Evolutionary conservation across 2,888 invertebrate species (phyloP).

Genomic region (Ischnus inquisitorius): DNA sequence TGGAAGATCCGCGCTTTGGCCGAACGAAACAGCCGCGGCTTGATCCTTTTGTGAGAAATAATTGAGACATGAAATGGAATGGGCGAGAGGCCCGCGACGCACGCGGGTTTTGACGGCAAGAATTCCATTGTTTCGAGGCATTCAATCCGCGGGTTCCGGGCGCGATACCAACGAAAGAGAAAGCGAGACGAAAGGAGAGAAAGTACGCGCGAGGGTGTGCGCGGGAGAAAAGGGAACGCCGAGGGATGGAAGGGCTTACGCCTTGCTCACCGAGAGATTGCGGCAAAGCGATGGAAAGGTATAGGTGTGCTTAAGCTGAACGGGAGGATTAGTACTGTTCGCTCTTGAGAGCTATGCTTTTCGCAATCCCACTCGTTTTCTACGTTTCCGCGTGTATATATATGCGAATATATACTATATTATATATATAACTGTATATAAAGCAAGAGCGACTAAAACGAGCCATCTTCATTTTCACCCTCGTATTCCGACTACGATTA

Average conservation of each 20-base stretch:
- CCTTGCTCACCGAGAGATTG: slow-evolving; percentile 68
- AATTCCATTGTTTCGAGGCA: slow-evolving; percentile 82
- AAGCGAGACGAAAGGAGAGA: slow-evolving; percentile 42
- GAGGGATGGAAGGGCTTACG: slow-evolving; percentile 73
- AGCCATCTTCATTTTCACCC: slow-evolving; percentile 23
- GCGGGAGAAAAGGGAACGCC: slow-evolving; percentile 43
- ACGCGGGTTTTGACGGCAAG: slow-evolving; percentile 78
- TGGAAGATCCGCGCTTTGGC: slow-evolving; percentile 45
- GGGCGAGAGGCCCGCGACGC: slow-evolving; percentile 73
- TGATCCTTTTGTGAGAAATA: slow-evolving; percentile 82
- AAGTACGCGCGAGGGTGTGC: slow-evolving; percentile 37
- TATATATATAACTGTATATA: no score
- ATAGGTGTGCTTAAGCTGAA: slow-evolving; percentile 79
- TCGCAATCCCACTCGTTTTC: slow-evolving; percentile 32
- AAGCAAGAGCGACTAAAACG: slow-evolving; percentile 2
- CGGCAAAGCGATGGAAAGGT: slow-evolving; percentile 54
- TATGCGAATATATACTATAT: not conserved
- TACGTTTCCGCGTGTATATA: not conserved
- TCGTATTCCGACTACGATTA: slow-evolving; percentile 19
- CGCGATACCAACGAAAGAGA: slow-evolving; percentile 61
- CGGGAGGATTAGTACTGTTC: slow-evolving; percentile 80
- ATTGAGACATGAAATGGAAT: slow-evolving; percentile 84
- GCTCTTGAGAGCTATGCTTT: slow-evolving; percentile 72
- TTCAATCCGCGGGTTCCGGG: slow-evolving; percentile 66
- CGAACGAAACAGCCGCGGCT: slow-evolving; percentile 59